Evolutionary conservation across 2,888 invertebrate genomes (phyloP).

Genomic region (Cheilosia soror): DNA sequence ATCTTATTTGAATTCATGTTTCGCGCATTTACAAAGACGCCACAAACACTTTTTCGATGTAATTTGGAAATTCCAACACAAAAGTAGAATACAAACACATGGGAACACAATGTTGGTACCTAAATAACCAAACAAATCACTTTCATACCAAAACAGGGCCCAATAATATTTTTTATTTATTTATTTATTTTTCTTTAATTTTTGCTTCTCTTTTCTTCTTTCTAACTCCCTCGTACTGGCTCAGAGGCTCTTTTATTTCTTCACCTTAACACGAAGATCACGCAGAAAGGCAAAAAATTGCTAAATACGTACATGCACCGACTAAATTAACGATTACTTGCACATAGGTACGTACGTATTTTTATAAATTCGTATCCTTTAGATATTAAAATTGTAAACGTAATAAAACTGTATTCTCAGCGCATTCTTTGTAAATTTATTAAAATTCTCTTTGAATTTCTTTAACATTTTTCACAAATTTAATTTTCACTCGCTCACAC

Average conservation of each 20-base stretch:
- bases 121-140: constrained; percentile 62
- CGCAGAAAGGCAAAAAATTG: constrained; percentile 17
- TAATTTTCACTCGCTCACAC: constrained; percentile 35
- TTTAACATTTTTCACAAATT: constrained; percentile 58
- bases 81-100: constrained; percentile 42
- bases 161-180: constrained; percentile 33
- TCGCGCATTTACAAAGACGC: constrained; percentile 41
- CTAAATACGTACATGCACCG: background rate
- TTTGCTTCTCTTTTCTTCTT: constrained; percentile 28
- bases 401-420: constrained; percentile 43
- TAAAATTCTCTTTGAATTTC: constrained; percentile 60
- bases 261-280: constrained; percentile 24
- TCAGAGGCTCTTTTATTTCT: constrained; percentile 25
- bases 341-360: background rate
- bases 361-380: constrained; percentile 12
- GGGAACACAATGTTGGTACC: constrained; percentile 33
- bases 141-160: constrained; percentile 66
- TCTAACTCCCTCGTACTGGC: constrained; percentile 6
- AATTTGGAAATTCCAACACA: constrained; percentile 53
- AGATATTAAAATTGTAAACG: constrained; percentile 24
- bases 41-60: constrained; percentile 42
- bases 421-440: constrained; percentile 56
- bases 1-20: constrained; percentile 65
- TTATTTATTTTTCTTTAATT: constrained; percentile 14
- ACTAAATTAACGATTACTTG: constrained; percentile 21